Evolutionary conservation across 2,888 invertebrate species (phyloP).

Genomic region (Disparrhopalites patrizii): DNA sequence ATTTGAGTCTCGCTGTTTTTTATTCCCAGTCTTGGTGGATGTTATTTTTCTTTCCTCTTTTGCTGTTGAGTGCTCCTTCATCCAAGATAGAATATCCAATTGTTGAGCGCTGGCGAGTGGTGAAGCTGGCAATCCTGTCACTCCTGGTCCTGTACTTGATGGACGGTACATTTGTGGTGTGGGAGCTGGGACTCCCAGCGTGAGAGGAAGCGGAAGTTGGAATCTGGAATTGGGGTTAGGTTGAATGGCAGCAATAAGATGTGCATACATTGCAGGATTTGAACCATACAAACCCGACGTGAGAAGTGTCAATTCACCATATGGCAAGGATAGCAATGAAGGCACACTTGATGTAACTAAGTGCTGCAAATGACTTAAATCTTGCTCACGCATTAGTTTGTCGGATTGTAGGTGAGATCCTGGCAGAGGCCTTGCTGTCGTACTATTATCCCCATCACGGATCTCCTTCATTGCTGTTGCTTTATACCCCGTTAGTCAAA

Average conservation of each 20-base stretch:
- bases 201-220: slow-evolving; percentile 45
- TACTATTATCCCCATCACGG: slow-evolving; percentile 32
- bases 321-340: slow-evolving; percentile 39
- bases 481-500: not conserved
- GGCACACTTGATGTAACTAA: slow-evolving; percentile 44
- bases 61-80: slow-evolving; percentile 35
- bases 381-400: slow-evolving; percentile 42
- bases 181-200: slow-evolving; percentile 35
- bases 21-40: slow-evolving; percentile 25
- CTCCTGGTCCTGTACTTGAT: slow-evolving; percentile 23
- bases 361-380: slow-evolving; percentile 40
- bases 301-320: slow-evolving; percentile 38
- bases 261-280: slow-evolving; percentile 44
- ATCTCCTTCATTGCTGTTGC: slow-evolving; percentile 37
- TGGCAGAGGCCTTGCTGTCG: slow-evolving; percentile 21
- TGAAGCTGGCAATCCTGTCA: slow-evolving; percentile 24
- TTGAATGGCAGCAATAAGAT: slow-evolving; percentile 42
- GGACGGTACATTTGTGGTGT: slow-evolving; percentile 24
- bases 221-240: slow-evolving; percentile 41
- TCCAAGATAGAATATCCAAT: slow-evolving; percentile 45
- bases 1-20: slow-evolving; percentile 34
- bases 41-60: slow-evolving; percentile 26
- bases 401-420: slow-evolving; percentile 32
- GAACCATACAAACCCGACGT: slow-evolving; percentile 37
- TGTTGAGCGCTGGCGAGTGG: slow-evolving; percentile 36